These are phyloP conservation scores for Falcunculus frontatus DNA, from an alignment of 2,113 vertebrate genomes.

Conservation along the genomic window DNA sequence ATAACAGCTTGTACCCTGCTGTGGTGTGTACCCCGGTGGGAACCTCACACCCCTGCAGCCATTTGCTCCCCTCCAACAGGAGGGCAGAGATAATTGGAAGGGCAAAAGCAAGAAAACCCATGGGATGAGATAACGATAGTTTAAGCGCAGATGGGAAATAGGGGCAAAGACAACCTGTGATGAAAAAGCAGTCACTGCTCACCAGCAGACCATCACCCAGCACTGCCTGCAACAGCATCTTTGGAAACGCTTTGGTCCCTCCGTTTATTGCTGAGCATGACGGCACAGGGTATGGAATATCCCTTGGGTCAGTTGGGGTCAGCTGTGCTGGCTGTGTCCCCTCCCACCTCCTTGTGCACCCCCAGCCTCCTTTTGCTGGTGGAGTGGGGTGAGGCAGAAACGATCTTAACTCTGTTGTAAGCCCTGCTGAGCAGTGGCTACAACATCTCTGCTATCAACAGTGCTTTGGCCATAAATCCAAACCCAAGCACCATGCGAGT, in stretches of 20 bases:
- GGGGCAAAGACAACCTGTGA: not conserved
- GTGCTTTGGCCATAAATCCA: not conserved
- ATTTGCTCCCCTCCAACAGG: not conserved
- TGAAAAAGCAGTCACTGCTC: not conserved
- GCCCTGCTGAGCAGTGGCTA: not conserved
- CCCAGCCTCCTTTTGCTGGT: not conserved
- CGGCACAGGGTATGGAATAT: not conserved
- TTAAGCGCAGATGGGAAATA: not conserved
- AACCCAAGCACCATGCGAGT: not conserved
- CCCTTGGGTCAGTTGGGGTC: not conserved
- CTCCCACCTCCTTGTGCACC: not conserved
- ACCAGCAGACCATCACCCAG: not conserved
- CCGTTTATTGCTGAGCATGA: not conserved
- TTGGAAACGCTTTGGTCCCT: accelerated
- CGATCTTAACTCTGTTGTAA: not conserved
- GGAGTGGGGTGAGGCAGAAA: not conserved
- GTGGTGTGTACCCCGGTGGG: not conserved
- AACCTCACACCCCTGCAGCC: not conserved
- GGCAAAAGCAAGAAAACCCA: not conserved
- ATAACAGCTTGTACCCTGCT: not conserved
- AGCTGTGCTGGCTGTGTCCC: not conserved
- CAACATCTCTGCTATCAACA: not conserved
- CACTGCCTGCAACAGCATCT: not conserved
- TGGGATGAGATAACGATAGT: not conserved
- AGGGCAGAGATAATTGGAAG: not conserved